These are phyloP conservation scores for Chouioia cunea DNA, from an alignment of 2,888 invertebrate species.

Conservation along the genomic window DNA sequence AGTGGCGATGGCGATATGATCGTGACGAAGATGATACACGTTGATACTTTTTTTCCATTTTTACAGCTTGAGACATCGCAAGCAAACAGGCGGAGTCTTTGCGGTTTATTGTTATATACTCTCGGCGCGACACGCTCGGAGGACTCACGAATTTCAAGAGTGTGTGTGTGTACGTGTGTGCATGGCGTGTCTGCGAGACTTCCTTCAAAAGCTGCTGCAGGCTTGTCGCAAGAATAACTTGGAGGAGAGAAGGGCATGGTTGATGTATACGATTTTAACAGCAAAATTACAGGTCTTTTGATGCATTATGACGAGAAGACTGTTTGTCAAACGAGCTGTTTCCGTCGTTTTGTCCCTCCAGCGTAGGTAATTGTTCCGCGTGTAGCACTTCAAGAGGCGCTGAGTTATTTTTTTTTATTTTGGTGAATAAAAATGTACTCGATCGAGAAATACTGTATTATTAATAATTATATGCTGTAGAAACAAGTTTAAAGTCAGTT, in stretches of 20 bases:
- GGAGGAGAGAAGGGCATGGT: not conserved
- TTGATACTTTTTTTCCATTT: no score
- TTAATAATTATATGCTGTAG: no score
- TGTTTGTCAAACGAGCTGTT: no score
- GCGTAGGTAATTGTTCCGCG: no score
- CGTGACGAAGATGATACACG: slow-evolving; percentile 37
- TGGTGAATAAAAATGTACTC: no score
- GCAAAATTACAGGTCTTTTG: no score
- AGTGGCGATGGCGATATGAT: slow-evolving; percentile 33
- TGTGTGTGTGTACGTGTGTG: not conserved
- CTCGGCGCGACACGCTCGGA: slow-evolving; percentile 52
- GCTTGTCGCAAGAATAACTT: slow-evolving; percentile 20
- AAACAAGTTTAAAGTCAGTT: not conserved
- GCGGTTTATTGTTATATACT: not conserved
- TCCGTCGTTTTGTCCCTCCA: no score
- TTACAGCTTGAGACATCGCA: slow-evolving; percentile 59
- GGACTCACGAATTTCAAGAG: slow-evolving; percentile 47
- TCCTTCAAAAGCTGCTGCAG: no score
- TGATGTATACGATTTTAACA: not conserved
- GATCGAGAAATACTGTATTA: no score
- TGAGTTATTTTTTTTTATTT: no score
- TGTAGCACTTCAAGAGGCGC: no score
- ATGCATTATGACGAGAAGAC: no score
- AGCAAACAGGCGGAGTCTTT: slow-evolving; percentile 19
- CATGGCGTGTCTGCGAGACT: not conserved